Conservation (phyloP, 2,797 vertebrate genomes). For the Acomys russatus region DNA sequence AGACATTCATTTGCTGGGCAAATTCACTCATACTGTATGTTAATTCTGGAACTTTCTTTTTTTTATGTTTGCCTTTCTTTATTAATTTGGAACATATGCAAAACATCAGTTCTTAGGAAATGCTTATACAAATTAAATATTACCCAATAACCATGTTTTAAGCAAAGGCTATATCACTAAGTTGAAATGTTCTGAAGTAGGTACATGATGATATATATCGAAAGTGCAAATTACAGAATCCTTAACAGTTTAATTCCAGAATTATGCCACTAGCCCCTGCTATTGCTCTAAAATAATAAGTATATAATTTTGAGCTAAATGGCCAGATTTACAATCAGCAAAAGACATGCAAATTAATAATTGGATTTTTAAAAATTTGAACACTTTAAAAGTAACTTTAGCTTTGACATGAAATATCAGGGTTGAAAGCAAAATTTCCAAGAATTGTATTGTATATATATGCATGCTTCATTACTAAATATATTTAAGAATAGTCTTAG, state of each 20-base stretch:
- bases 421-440: neutral
- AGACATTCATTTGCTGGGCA: neutral
- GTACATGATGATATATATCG: neutral
- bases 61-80: constrained; percentile 53
- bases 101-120: constrained; percentile 8
- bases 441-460: neutral
- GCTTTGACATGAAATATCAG: constrained; percentile 13
- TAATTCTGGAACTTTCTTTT: neutral
- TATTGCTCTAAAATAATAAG: constrained; percentile 12
- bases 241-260: neutral
- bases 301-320: neutral
- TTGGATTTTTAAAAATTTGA: neutral
- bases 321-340: neutral
- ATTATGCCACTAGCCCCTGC: neutral
- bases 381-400: neutral
- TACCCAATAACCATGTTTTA: constrained; percentile 9
- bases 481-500: neutral
- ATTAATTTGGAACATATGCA: constrained; percentile 49
- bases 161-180: neutral
- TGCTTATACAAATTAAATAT: constrained; percentile 3
- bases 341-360: neutral
- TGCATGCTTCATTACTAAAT: neutral
- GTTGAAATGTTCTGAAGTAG: neutral
- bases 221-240: neutral
- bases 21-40: neutral